Evolutionary conservation across 2,797 vertebrate genomes (phyloP).

Genomic region (Sebastes taczanowskii): DNA sequence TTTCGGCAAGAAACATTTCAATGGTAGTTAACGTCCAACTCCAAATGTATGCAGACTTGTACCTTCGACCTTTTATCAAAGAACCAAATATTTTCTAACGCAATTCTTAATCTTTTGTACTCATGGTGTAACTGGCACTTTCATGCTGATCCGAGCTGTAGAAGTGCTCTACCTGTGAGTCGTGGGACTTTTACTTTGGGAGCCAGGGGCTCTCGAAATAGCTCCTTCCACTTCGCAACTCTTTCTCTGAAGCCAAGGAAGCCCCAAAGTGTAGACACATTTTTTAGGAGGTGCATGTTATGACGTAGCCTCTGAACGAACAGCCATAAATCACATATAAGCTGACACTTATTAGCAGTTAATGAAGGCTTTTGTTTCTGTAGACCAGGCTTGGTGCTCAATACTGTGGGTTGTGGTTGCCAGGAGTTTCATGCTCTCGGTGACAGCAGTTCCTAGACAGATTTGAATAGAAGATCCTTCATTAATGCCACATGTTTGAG

Average conservation of each 20-base stretch:
- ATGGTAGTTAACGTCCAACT: neutral
- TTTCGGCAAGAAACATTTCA: neutral
- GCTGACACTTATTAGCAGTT: neutral
- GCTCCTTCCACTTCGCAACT: neutral
- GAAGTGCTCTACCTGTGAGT: neutral
- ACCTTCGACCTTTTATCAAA: neutral
- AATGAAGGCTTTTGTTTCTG: neutral
- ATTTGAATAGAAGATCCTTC: neutral
- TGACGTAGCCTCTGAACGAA: neutral
- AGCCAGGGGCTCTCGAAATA: neutral
- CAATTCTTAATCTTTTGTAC: neutral
- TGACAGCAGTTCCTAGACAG: neutral
- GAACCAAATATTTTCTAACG: neutral
- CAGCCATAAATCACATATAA: conserved; percentile 7
- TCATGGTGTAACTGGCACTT: neutral
- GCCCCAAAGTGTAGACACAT: neutral
- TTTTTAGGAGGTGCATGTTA: neutral
- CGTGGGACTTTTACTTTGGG: neutral
- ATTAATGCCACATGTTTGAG: neutral
- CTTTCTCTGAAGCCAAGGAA: neutral
- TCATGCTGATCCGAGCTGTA: neutral
- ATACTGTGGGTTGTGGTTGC: neutral
- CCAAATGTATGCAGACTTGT: neutral
- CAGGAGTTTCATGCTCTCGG: neutral
- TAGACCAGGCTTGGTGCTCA: neutral